These are phyloP conservation scores for Dasyornis broadbenti DNA, from an alignment of 2,113 vertebrate genomes.

Conservation along the genomic window DNA sequence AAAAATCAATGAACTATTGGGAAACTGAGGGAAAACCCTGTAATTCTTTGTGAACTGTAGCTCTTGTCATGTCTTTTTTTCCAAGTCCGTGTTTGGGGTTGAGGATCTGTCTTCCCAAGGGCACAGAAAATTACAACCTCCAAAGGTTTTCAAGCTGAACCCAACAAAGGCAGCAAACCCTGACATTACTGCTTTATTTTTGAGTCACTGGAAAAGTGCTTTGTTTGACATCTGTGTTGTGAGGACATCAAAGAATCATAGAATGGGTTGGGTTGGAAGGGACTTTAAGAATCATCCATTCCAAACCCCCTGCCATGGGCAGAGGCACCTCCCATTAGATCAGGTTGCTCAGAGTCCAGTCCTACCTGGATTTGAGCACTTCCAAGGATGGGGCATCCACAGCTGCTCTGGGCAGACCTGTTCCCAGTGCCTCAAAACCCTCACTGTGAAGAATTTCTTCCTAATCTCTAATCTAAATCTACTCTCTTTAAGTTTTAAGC, in stretches of 20 bases:
- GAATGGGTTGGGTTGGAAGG: background rate
- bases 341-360: background rate
- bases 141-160: background rate
- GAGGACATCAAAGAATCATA: background rate
- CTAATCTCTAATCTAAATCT: background rate
- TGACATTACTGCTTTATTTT: background rate
- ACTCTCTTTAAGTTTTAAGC: background rate
- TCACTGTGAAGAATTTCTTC: background rate
- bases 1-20: background rate
- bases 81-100: no score
- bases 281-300: background rate
- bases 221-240: background rate
- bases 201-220: background rate
- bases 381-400: no score
- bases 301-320: background rate
- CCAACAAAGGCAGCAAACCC: background rate
- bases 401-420: background rate
- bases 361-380: background rate
- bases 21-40: background rate
- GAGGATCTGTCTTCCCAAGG: background rate
- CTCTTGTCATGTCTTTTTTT: background rate
- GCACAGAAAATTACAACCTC: background rate
- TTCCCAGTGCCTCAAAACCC: background rate
- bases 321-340: background rate
- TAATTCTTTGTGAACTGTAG: background rate